A percentile compares a stretch with the other conserved stretches of the same genome.
Evolutionary conservation across 1,140 invertebrate species (phyloP).

Genomic region (Scaptodrosophila lebanonensis): DNA sequence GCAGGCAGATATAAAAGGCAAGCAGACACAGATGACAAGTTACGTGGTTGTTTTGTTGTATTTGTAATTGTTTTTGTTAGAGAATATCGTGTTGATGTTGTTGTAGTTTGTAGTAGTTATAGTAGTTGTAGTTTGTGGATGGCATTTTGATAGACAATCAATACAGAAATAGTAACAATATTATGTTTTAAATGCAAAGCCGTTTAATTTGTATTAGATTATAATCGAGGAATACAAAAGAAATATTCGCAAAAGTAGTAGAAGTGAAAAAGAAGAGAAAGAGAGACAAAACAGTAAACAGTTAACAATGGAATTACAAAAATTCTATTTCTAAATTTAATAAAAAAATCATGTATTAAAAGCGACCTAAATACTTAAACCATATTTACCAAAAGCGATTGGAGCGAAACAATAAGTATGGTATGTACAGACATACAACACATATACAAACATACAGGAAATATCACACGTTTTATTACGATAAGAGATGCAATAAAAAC

Average conservation of each 20-base stretch:
- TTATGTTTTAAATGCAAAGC: slow-evolving; percentile 23
- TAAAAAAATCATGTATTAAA: no score
- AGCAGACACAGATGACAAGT: slow-evolving; percentile 34
- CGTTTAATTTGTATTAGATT: slow-evolving; percentile 50
- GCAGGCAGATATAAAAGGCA: slow-evolving; percentile 43
- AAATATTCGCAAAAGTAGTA: no score
- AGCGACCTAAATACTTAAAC: no score
- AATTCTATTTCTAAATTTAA: slow-evolving; percentile 7
- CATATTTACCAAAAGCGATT: no score
- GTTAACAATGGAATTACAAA: slow-evolving; percentile 44
- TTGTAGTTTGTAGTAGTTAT: slow-evolving; percentile 31
- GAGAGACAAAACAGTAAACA: slow-evolving; percentile 53
- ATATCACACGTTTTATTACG: no score
- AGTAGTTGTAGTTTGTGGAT: slow-evolving; percentile 22
- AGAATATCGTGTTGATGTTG: slow-evolving; percentile 19
- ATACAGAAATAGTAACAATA: slow-evolving; percentile 55
- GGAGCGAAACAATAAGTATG: no score
- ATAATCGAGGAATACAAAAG: slow-evolving; percentile 32
- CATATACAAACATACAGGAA: no score
- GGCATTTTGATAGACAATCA: slow-evolving; percentile 48
- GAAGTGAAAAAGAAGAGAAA: slow-evolving; percentile 41
- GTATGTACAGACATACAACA: no score
- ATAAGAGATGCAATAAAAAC: no score
- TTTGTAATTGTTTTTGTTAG: slow-evolving; percentile 29
- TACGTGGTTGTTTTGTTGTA: slow-evolving; percentile 7